Evolutionary conservation across 1,140 invertebrate genomes (phyloP), one percentile per base, ranked within the genome.

Genomic region (Chrysomallon squamiferum): DNA sequence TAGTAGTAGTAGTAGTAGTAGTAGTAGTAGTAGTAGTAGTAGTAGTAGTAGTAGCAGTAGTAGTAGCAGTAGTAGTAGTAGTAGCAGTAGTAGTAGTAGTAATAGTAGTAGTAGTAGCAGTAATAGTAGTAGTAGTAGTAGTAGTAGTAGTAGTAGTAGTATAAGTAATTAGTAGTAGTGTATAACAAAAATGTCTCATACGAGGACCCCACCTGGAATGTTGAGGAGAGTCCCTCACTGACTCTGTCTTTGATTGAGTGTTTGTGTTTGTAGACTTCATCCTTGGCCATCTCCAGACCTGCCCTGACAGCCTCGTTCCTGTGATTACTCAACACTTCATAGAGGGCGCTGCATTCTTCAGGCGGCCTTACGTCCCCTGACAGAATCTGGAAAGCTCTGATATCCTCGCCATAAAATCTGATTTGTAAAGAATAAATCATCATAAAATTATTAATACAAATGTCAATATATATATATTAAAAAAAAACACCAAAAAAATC

Each of bases 361-460:
- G 81, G 81, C 2, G 71, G 65, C 1, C 65, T 57, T 6, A 83
- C 74, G 29, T 77, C 68, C 2, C 81, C 81, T 33, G 59, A 58
- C 13, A 83, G 54, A 27, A 83, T 83, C 57, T 80, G 72, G 65
- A 61, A 52, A 2, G 81, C 80, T 45, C 81, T 52, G 5, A 83
- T 76, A 27, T 76, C 74, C 29, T 69, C 63, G 1, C 73, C 72
- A 68, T 83, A 83, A 73, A 83, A 83, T 66, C 81, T 83, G 52
- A n/a, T n/a, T 15, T 61, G 62, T 25, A 68, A 38, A 33, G 29
- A n/a, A 52, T 27, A 15, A 49, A 43, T 54, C 41, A 7, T 20
- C 4, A 35, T 49, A 35, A 29, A 13, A 30, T n/a, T n/a, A n/a
- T n/a, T n/a, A n/a, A n/a, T n/a, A n/a, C n/a, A n/a, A n/a, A n/a